phyloP scores from a whole-genome alignment of 2,797 vertebrate species.

The Notamacropus eugenii region DNA sequence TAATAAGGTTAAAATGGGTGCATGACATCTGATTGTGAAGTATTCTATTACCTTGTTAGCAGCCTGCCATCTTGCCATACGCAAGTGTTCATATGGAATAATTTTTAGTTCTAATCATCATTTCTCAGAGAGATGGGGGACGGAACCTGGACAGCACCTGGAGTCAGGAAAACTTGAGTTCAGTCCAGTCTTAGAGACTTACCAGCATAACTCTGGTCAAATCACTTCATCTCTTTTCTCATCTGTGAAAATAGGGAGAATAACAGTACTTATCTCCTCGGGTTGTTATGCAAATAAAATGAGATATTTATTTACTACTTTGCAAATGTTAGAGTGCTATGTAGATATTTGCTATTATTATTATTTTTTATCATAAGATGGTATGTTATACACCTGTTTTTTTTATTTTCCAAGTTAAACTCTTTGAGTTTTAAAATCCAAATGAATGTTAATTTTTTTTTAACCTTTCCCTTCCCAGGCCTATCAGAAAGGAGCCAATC shows the following conservation, averaged over 20 bases:
- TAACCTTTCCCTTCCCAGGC: constrained; percentile 81
- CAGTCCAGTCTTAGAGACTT: not conserved
- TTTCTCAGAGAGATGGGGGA: not conserved
- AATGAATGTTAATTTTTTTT: not conserved
- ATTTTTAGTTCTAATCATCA: not conserved
- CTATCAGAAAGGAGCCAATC: constrained; percentile 88
- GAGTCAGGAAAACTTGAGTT: not conserved
- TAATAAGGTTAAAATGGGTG: not conserved
- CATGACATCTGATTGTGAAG: not conserved
- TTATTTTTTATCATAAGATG: not conserved
- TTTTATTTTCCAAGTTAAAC: constrained; percentile 38
- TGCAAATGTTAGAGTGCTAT: constrained; percentile 1
- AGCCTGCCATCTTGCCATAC: not conserved
- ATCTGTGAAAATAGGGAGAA: not conserved
- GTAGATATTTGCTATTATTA: not conserved
- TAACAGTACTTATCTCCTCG: not conserved
- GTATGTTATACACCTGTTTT: not conserved
- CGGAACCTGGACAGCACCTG: not conserved
- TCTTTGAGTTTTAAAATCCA: constrained; percentile 8
- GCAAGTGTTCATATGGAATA: not conserved
- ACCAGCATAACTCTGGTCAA: not conserved
- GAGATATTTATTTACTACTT: not conserved
- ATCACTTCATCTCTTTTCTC: not conserved
- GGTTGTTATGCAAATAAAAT: not conserved
- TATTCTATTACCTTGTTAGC: not conserved